Base-by-base conservation (phyloP, 1,140 invertebrate genomes). In the Ceratosolen fusciceps region DNA sequence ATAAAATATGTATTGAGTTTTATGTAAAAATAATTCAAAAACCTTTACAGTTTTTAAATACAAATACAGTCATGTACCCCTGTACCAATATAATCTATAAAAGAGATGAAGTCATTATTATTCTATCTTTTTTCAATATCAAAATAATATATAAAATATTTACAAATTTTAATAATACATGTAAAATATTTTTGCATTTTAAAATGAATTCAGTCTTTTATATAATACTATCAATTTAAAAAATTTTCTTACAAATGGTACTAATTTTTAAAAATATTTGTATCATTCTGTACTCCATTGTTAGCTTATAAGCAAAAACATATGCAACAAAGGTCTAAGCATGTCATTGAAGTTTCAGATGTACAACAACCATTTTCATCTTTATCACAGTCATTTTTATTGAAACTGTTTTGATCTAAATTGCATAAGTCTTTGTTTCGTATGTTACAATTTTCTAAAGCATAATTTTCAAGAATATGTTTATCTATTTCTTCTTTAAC, bases 241-340 rank as follows among this genome's bases (percentile, higher is more conserved):
- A 34, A 71, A 52, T 52, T 2, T 47, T 52, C 1, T 54, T 14
- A 10, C 34, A 34, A 12, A 54, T 43, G 24, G 21, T 43, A 67
- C 4, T 49, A 31, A 31, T 12, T 54, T 52, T 71, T 29, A 0
- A 49, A 29, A 34, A 8, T 3, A 31, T 71, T 54, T 34, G 2
- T 14, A 31, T 31, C 16, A 2, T 34, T 71, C 7, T 21, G 10
- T 21, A 26, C 4, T 14, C 31, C 54, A 29, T 7, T 12, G 14
- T 0, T 24, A 12, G 5, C 47, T 71, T 71, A 71, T 47, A 52
- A 54, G 21, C 68, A 43, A 54, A 71, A 71, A 21, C 68, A 71
- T 12, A n/a, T 54, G 54, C 68, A 71, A 2, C 39, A 52, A 52
- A 47, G 16, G 34, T 43, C 47, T n/a, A 71, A 34, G 43, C 68